Conservation (phyloP, 2,888 invertebrate species). For the Andrena praecox region DNA sequence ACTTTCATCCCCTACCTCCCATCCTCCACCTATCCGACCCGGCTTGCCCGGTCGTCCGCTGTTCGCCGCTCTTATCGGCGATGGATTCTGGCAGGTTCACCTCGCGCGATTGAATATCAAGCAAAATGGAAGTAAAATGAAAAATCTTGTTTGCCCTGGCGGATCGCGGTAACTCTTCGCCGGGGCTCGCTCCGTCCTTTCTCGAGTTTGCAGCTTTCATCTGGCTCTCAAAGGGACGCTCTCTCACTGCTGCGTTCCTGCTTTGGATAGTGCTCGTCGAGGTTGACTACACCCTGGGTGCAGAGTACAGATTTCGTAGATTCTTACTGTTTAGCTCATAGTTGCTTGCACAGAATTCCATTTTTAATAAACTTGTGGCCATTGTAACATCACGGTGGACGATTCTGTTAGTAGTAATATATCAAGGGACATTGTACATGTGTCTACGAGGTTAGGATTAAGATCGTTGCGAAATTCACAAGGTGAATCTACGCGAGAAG, state of each 20-base stretch:
- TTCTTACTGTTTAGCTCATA: not conserved
- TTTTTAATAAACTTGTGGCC: not conserved
- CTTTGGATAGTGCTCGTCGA: no score
- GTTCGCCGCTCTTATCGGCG: slow-evolving; percentile 54
- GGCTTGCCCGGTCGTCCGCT: not conserved
- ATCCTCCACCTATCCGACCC: not conserved
- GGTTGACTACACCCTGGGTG: no score
- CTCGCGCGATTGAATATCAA: slow-evolving; percentile 68
- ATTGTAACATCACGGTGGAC: not conserved
- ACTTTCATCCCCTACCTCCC: slow-evolving; percentile 40
- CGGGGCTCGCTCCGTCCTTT: not conserved
- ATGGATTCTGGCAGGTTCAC: slow-evolving; percentile 69
- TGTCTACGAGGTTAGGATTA: not conserved
- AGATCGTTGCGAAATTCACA: not conserved
- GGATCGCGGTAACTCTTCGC: not conserved
- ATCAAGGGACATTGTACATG: not conserved
- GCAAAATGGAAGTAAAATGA: slow-evolving; percentile 51
- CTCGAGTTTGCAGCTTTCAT: not conserved
- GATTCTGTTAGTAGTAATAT: no score
- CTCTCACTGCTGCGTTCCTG: no score
- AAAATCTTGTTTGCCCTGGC: slow-evolving; percentile 30
- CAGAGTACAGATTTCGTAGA: not conserved
- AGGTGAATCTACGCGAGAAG: slow-evolving; percentile 24
- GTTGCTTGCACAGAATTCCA: not conserved
- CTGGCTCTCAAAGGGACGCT: no score